Evolutionary conservation across 2,797 vertebrate species (phyloP).

Genomic region (Chloroceryle amazona): DNA sequence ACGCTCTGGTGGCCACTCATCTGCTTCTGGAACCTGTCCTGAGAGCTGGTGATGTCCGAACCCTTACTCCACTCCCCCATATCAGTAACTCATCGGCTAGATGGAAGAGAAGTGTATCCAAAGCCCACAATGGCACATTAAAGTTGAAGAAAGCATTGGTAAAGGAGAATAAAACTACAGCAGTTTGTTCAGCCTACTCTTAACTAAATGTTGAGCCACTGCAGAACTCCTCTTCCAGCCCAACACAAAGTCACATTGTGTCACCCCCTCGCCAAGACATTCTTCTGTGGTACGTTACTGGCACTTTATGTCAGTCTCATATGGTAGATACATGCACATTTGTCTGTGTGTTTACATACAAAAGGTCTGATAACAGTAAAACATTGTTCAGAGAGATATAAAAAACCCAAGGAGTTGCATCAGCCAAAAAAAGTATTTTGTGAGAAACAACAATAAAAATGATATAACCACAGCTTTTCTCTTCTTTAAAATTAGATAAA

Average conservation of each 20-base stretch:
- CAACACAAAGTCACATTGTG: background rate
- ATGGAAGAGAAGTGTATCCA: conserved; percentile 13
- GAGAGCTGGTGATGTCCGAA: background rate
- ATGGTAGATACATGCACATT: conserved; percentile 75
- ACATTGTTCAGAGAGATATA: conserved; percentile 70
- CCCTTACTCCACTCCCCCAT: background rate
- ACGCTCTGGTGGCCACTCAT: background rate
- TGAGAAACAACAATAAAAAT: conserved; percentile 81
- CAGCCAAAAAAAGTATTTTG: conserved; percentile 82
- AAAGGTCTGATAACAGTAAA: conserved; percentile 77
- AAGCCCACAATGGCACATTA: conserved; percentile 33
- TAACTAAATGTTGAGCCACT: background rate
- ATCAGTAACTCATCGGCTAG: background rate
- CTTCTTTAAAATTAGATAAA: conserved; percentile 75
- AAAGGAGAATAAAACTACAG: conserved; percentile 33
- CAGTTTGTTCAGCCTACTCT: conserved; percentile 25
- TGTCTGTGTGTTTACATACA: conserved; percentile 77
- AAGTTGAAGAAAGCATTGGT: conserved; percentile 42
- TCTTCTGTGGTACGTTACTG: conserved; percentile 68
- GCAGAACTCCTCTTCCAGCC: conserved; percentile 29
- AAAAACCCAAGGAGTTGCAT: conserved; percentile 82
- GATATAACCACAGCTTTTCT: conserved; percentile 85
- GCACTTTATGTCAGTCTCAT: conserved; percentile 77
- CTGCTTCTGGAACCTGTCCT: conserved; percentile 24
- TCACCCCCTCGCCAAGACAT: conserved; percentile 18